Conservation (phyloP, 2,113 vertebrate genomes). For the Eretmochelys imbricata region DNA sequence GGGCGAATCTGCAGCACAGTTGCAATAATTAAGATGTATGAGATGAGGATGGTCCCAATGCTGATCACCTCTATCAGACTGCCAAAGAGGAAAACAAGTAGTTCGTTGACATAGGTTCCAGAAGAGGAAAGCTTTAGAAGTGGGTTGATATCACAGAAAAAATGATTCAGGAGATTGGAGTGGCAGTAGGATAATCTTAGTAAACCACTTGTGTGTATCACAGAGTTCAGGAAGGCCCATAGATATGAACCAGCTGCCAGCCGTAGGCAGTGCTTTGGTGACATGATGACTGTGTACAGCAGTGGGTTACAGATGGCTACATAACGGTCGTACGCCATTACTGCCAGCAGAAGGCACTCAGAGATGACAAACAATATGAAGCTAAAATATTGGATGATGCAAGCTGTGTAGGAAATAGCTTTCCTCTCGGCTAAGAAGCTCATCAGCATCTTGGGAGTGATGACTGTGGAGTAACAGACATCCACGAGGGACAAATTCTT, state of each 20-base stretch:
- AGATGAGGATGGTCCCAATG: constrained; percentile 38
- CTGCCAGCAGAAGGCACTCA: too few species aligned
- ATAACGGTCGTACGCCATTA: too few species aligned
- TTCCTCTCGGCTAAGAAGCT: too few species aligned
- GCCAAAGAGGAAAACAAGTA: too few species aligned
- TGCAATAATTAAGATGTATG: constrained; percentile 4
- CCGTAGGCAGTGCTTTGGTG: background rate
- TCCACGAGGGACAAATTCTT: constrained; percentile 25
- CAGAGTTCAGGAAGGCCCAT: constrained; percentile 34
- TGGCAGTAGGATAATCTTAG: constrained; percentile 35
- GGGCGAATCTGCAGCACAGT: constrained; percentile 50
- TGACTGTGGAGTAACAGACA: constrained; percentile 18
- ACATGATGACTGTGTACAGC: too few species aligned
- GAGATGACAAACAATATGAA: too few species aligned
- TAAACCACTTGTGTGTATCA: constrained; percentile 7
- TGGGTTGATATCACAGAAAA: constrained; percentile 59
- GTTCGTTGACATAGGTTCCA: background rate
- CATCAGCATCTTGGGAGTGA: too few species aligned
- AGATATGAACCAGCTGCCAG: constrained; percentile 9
- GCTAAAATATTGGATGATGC: too few species aligned
- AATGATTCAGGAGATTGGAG: constrained; percentile 55
- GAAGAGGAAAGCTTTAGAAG: constrained; percentile 22
- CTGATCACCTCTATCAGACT: too few species aligned
- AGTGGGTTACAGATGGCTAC: too few species aligned
- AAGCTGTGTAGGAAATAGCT: too few species aligned